These are phyloP conservation scores for Atrina japonica DNA, from an alignment of 2,888 invertebrate genomes.

Conservation along the genomic window DNA sequence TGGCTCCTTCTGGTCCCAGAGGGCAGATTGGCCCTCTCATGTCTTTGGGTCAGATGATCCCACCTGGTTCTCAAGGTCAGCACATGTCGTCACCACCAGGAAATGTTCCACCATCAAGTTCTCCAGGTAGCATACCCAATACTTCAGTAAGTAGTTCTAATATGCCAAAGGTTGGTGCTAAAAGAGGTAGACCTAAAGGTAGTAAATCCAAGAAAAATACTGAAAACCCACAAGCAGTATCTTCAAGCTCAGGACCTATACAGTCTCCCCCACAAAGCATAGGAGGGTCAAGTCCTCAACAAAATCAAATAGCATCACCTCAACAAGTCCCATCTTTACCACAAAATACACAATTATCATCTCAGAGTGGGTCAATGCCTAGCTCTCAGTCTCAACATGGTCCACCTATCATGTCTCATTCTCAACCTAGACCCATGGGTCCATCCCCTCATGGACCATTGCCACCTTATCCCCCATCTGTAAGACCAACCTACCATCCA, in stretches of 20 bases:
- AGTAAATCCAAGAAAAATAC: conserved; percentile 27
- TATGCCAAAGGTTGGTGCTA: conserved; percentile 10
- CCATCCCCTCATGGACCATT: background rate
- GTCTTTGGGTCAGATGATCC: conserved; percentile 47
- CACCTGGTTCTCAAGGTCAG: conserved; percentile 18
- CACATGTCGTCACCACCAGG: conserved; percentile 4
- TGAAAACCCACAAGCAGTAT: background rate
- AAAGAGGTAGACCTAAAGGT: conserved; percentile 29
- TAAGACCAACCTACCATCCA: conserved; percentile 7
- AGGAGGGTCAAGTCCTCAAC: background rate
- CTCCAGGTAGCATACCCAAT: background rate
- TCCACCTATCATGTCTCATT: background rate
- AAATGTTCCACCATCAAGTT: background rate
- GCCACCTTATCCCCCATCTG: conserved; percentile 2
- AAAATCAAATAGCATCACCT: background rate
- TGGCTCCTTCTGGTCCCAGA: background rate
- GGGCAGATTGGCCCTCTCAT: conserved; percentile 33
- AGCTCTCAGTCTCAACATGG: conserved; percentile 5
- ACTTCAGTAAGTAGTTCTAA: background rate
- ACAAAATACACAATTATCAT: background rate
- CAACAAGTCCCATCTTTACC: background rate
- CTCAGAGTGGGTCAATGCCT: background rate
- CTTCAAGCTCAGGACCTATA: too few species aligned
- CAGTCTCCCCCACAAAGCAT: background rate
- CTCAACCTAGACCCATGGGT: background rate